Evolutionary conservation across 2,797 vertebrate species (phyloP), one percentile per base, ranked within the genome.

Genomic region (Acanthis flammea): DNA sequence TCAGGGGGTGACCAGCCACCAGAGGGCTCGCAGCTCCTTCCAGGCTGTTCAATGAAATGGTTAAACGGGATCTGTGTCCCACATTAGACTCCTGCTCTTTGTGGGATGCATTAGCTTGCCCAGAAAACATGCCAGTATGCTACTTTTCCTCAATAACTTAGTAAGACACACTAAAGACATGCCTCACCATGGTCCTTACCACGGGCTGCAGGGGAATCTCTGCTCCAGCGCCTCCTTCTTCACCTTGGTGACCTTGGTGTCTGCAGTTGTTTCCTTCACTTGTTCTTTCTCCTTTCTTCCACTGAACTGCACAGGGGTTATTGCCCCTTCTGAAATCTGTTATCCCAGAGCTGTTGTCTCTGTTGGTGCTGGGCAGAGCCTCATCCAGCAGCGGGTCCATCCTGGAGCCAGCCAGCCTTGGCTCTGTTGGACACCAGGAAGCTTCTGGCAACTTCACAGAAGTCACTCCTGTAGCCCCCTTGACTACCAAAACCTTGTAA

Each of bases 1-100:
- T 58, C 42, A 68, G 54, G 27, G 48, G 27, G 14, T 16, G 60
- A 80, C 22, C 37, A 76, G 37, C 95, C 96, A 90, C 88, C 63
- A 95, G 96, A 94, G 91, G 95, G 86, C 91, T 84, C 35, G 1
- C 37, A 21, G 65, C 65, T 82, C 92, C 68, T 39, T 10, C 14
- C 1, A n/a, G 71, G 45, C 37, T 24, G 33, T 42, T 48, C 13
- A 65, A 53, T 7, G 54, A 73, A 60, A 35, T 10, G 31, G 27
- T 44, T 44, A 54, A 80, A 57, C 1, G 0, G 10, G 25, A 60
- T 33, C 39, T 60, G 30, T 28, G 28, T 10, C 58, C 50, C 12
- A 2, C 14, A 27, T 27, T 45, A 77, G 41, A 18, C 27, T 86
- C 25, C 24, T 39, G 3, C 21, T 18, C 57, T 50, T 55, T 7